Conservation (phyloP, 2,888 invertebrate species). For the Thecophora atra region DNA sequence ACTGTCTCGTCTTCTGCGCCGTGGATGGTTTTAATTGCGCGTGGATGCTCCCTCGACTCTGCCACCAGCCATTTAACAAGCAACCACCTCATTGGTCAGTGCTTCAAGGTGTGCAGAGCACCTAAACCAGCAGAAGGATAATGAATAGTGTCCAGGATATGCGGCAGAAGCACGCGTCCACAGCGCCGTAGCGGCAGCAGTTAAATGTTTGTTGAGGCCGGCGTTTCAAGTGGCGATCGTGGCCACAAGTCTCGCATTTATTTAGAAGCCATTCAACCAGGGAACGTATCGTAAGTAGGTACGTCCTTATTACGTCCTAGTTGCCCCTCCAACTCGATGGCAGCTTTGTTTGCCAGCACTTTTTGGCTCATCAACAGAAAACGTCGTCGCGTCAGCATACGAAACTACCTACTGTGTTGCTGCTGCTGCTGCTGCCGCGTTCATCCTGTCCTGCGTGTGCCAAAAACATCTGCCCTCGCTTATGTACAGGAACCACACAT, state of each 20-base stretch:
- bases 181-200: not conserved
- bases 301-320: slow-evolving; percentile 15
- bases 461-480: slow-evolving; percentile 47
- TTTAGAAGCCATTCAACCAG: not conserved
- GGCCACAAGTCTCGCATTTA: slow-evolving; percentile 18
- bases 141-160: not conserved
- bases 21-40: slow-evolving; percentile 3
- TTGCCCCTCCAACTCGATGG: slow-evolving; percentile 25
- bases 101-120: not conserved
- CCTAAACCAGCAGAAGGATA: slow-evolving; percentile 2
- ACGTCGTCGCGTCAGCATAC: slow-evolving; percentile 13
- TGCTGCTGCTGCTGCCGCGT: not conserved
- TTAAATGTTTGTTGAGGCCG: slow-evolving; percentile 14
- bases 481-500: slow-evolving; percentile 45
- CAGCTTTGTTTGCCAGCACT: slow-evolving; percentile 21
- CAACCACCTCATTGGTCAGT: not conserved
- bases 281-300: not conserved
- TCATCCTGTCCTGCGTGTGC: slow-evolving; percentile 45
- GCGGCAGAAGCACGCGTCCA: slow-evolving; percentile 6
- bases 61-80: not conserved
- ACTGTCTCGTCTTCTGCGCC: not conserved
- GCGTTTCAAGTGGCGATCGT: slow-evolving; percentile 26
- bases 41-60: not conserved
- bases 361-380: slow-evolving; percentile 6
- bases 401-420: too few species aligned